Base-by-base conservation (phyloP, 2,888 invertebrate species). In the Drosophila borborema region DNA sequence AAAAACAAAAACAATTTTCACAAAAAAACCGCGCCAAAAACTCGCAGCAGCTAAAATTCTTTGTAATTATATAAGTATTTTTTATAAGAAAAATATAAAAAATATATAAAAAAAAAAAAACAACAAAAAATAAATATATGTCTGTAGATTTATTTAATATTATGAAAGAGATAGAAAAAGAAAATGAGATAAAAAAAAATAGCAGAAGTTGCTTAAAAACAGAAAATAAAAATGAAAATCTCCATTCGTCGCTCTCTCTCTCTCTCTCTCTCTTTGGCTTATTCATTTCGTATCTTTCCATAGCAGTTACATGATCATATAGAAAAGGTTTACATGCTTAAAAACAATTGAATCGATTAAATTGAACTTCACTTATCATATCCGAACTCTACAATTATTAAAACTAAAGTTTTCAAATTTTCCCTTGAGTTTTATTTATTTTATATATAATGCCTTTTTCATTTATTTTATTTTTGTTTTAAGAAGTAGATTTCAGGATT, bases 51-150 rank as follows among this genome's bases (percentile, higher is more conserved):
- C 89, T 72, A 75, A 67, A 75, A 59, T 75, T 89, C 86, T 90
- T 87, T 88, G 81, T 89, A 89, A 90, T 90, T 87, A 87, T 84
- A 85, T 91, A 91, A 91, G 91, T 89, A 90, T 91, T 91, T 90
- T 90, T 91, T 90, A 90, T 91, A 91, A 90, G 91, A 90, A 87
- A 90, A 80, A 89, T 86, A 90, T 79, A 86, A 86, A 90, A 90
- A 81, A 89, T 86, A 85, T 86, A 86, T n/a, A 53, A 60, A 67
- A 72, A 71, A 86, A 79, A 71, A 65, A 67, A 64, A 46, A 71
- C 69, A 86, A 80, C 65, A 65, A 67, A n/a, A 66, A 48, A 28
- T 60, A 53, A 34, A 34, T 20, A 8, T 23, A 10, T 56, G 10
- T 10, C 16, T 28, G 4, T 36, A 23, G 16, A 36, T 58, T 40